phyloP scores from a whole-genome alignment of 2,797 vertebrate genomes.

The Eulemur albifrons region DNA sequence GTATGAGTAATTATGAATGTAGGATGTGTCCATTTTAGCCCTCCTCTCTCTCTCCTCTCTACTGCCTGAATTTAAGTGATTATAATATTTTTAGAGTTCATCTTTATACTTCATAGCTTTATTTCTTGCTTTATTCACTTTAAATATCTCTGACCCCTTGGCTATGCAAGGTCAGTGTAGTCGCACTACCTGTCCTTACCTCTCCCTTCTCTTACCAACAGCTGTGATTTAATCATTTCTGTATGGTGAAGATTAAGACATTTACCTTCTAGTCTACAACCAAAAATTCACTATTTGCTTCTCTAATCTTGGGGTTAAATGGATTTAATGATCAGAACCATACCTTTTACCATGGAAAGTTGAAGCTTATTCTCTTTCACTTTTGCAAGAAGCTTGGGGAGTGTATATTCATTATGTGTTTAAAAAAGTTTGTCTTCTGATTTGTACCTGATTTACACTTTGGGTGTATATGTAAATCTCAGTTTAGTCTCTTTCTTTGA shows the following conservation, averaged over 20 bases:
- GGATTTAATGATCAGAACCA: background rate
- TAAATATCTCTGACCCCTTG: background rate
- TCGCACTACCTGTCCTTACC: background rate
- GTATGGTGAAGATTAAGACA: background rate
- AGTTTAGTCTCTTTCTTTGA: slow-evolving; percentile 11
- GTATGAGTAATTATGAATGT: background rate
- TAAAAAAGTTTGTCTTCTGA: slow-evolving; percentile 29
- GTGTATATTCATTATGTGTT: background rate
- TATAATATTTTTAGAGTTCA: background rate
- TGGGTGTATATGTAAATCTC: background rate
- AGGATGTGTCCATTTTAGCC: background rate
- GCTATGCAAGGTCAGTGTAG: background rate
- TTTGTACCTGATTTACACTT: slow-evolving; percentile 14
- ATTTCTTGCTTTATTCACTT: background rate
- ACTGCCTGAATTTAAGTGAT: background rate
- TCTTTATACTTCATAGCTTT: background rate
- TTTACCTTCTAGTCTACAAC: background rate
- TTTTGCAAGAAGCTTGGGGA: slow-evolving; percentile 17
- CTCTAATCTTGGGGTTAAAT: background rate
- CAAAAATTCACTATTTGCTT: background rate
- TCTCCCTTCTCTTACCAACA: background rate
- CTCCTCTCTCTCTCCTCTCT: background rate
- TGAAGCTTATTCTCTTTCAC: background rate
- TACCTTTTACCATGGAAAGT: background rate
- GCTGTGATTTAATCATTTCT: background rate